A percentile compares a stretch with the other conserved stretches of the same genome.
Evolutionary conservation across 2,888 invertebrate genomes (phyloP).

Genomic region (Epiblema foenella): DNA sequence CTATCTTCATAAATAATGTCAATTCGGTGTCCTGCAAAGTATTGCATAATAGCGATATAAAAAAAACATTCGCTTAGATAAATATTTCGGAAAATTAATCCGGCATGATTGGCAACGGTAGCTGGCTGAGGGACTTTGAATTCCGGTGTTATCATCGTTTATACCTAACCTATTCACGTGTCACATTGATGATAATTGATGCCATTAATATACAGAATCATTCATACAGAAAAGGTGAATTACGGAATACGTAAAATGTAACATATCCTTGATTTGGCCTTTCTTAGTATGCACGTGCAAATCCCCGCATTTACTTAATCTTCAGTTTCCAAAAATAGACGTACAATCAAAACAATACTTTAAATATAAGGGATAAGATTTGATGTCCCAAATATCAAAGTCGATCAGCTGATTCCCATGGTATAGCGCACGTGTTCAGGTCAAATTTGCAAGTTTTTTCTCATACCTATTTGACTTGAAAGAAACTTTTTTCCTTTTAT

Average conservation of each 20-base stretch:
- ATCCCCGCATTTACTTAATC: slow-evolving; percentile 19
- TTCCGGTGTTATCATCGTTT: not conserved
- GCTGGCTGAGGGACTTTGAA: too few relatives aligned
- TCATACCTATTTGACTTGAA: slow-evolving; percentile 58
- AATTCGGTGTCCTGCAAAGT: too few relatives aligned
- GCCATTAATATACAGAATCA: not conserved
- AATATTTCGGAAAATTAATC: too few relatives aligned
- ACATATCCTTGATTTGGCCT: slow-evolving; percentile 18
- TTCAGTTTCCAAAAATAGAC: slow-evolving; percentile 1
- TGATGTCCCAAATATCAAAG: slow-evolving; percentile 7
- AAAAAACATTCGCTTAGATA: too few relatives aligned
- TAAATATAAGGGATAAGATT: slow-evolving; percentile 2
- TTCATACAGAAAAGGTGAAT: slow-evolving; percentile 4
- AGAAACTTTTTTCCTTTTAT: slow-evolving; percentile 62
- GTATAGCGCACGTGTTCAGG: slow-evolving; percentile 67
- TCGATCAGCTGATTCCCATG: slow-evolving; percentile 74
- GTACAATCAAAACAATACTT: not conserved
- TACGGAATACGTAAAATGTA: not conserved
- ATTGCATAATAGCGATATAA: too few relatives aligned
- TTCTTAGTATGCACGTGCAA: slow-evolving; percentile 38
- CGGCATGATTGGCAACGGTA: too few relatives aligned
- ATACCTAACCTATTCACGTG: not conserved
- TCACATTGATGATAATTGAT: not conserved
- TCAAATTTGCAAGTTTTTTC: slow-evolving; percentile 70
- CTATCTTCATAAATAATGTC: too few relatives aligned